These are phyloP conservation scores for Lepidurus arcticus DNA, from an alignment of 1,140 invertebrate genomes.

Conservation along the genomic window DNA sequence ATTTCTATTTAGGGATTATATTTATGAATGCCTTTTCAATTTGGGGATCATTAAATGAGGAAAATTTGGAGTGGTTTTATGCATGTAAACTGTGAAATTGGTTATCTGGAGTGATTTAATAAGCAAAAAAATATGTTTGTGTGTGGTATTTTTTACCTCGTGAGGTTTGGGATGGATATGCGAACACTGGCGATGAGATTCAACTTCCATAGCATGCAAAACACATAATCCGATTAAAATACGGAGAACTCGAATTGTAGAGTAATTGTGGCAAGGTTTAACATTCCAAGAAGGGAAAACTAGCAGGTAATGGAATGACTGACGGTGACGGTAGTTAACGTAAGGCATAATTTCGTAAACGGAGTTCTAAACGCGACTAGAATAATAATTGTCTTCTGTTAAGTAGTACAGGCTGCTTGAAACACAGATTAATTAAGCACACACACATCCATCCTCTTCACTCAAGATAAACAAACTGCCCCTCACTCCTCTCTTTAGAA, in stretches of 20 bases:
- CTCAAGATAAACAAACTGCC: constrained; percentile 4
- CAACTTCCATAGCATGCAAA: background rate
- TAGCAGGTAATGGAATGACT: background rate
- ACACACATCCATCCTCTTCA: constrained; percentile 6
- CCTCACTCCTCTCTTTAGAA: background rate
- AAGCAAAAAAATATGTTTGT: background rate
- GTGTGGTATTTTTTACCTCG: constrained; percentile 47
- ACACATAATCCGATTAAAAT: background rate
- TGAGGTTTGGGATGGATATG: constrained; percentile 50
- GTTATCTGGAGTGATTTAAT: constrained; percentile 30
- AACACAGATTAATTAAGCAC: background rate
- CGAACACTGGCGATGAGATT: constrained; percentile 44
- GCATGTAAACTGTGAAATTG: background rate
- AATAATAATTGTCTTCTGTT: background rate
- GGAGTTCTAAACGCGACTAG: background rate
- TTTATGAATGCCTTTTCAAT: background rate
- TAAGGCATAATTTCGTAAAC: background rate
- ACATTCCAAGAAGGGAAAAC: background rate
- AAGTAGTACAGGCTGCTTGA: background rate
- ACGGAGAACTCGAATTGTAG: background rate
- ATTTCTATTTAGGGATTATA: background rate
- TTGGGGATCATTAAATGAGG: background rate
- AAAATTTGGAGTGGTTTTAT: background rate
- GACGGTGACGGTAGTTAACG: background rate
- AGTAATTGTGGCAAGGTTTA: background rate